Evolutionary conservation across 2,113 vertebrate species (phyloP).

Genomic region (Lepus americanus): DNA sequence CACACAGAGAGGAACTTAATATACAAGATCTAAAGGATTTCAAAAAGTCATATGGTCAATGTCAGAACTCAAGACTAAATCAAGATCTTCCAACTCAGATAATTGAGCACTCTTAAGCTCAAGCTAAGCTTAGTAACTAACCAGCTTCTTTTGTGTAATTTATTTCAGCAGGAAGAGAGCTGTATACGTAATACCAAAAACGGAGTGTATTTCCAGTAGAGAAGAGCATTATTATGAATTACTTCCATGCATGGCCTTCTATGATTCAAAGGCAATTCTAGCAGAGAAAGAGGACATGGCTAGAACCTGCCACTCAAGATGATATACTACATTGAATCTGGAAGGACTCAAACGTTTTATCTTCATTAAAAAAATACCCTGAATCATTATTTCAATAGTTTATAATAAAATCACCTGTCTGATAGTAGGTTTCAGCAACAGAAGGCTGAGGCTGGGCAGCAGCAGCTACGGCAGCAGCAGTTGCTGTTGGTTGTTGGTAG

Average conservation of each 20-base stretch:
- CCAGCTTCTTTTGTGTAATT: neutral
- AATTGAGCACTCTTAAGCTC: slow-evolving; percentile 4
- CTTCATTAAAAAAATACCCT: slow-evolving; percentile 26
- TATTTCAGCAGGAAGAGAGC: neutral
- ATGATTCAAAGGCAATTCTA: slow-evolving; percentile 2
- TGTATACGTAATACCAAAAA: neutral
- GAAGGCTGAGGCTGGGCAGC: slow-evolving; percentile 95
- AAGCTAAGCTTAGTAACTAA: slow-evolving; percentile 44
- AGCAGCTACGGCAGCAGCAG: slow-evolving; percentile 92
- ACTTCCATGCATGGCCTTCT: neutral
- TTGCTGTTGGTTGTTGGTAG: slow-evolving; percentile 96
- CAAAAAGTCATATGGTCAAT: neutral
- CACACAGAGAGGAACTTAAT: slow-evolving; percentile 39
- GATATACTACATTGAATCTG: neutral
- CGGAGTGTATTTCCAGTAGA: neutral
- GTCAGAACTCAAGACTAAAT: slow-evolving; percentile 37
- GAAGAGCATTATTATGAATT: slow-evolving; percentile 15
- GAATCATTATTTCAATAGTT: slow-evolving; percentile 18
- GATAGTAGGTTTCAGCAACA: slow-evolving; percentile 98
- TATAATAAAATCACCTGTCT: slow-evolving; percentile 91
- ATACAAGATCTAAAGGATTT: slow-evolving; percentile 40
- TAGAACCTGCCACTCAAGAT: slow-evolving; percentile 15
- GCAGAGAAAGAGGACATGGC: neutral
- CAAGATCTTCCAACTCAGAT: slow-evolving; percentile 28
- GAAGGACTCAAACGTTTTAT: neutral